Evolutionary conservation across 2,113 vertebrate genomes (phyloP).

Genomic region (Dryoscopus gambensis): DNA sequence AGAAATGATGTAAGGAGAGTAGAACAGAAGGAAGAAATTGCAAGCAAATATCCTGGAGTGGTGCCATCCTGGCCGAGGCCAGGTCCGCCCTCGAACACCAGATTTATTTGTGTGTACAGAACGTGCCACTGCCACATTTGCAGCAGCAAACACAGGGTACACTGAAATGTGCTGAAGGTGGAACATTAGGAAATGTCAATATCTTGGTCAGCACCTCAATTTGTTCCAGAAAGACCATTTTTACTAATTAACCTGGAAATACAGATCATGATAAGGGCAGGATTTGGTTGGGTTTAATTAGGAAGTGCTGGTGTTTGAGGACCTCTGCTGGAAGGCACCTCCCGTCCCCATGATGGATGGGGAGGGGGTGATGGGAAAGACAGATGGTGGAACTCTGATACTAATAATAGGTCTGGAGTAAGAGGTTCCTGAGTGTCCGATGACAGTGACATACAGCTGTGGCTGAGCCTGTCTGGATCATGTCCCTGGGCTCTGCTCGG

Average conservation of each 20-base stretch:
- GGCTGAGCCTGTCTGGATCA: background rate
- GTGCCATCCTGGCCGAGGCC: background rate
- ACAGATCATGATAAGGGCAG: background rate
- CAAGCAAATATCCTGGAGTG: background rate
- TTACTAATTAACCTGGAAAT: background rate
- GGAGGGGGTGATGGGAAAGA: background rate
- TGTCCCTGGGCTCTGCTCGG: background rate
- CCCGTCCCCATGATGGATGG: background rate
- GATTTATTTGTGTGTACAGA: background rate
- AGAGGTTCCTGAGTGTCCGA: background rate
- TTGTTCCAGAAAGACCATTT: background rate
- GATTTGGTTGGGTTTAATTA: background rate
- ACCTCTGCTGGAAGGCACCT: background rate
- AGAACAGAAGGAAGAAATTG: background rate
- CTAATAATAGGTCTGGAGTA: constrained; percentile 54
- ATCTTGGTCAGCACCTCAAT: background rate
- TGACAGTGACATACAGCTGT: constrained; percentile 36
- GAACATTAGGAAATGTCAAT: background rate
- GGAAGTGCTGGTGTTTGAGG: background rate
- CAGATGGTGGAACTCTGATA: background rate
- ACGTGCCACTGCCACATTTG: background rate
- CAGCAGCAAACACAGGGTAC: background rate
- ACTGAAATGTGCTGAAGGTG: background rate
- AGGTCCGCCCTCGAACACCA: background rate
- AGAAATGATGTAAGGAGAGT: background rate